Evolutionary conservation across 2,797 vertebrate species (phyloP), one percentile per base, ranked within the genome.

Genomic region (Staurois parvus): DNA sequence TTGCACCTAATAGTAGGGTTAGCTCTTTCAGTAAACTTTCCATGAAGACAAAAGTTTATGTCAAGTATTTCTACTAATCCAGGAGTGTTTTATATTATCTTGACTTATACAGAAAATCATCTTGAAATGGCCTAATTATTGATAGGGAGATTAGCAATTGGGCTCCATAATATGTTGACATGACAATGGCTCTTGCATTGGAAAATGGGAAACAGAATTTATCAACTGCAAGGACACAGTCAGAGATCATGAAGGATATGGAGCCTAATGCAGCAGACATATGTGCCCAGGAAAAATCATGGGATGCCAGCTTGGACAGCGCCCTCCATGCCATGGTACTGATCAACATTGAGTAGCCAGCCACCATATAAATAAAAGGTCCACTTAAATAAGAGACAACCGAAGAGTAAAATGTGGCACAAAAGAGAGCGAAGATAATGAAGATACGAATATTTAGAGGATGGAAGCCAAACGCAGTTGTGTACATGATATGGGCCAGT

Each of bases 111-210:
- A 95, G 94, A 48, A 84, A 79, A 80, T 93, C 89, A 52, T 93
- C 92, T 0, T 93, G 90, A 0, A 87, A 84, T 28, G 62, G 72
- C 3, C 32, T 83, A 21, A 83, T 34, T 19, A 64, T 79, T 0
- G 93, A 93, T 19, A 87, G 80, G 0, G 95, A 88, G 0, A 98
- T 95, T 10, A 97, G 91, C 17, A 94, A 30, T 92, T 98, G 97
- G 0, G 95, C 96, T 0, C 93, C 75, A 68, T 97, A 98, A 87
- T 98, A 98, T 1, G 96, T 95, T 19, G 83, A 87, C 97, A 98
- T 98, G 84, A 95, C 87, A 32, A 94, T 0, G 6, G 83, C 7
- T 2, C 86, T 88, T 3, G 91, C 89, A 0, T 72, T 59, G 0
- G 89, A 83, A 21, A 94, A 32, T 0, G 86, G 48, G 6, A 86